Evolutionary conservation across 2,888 invertebrate genomes (phyloP).

Genomic region (Scaptomyza parva): DNA sequence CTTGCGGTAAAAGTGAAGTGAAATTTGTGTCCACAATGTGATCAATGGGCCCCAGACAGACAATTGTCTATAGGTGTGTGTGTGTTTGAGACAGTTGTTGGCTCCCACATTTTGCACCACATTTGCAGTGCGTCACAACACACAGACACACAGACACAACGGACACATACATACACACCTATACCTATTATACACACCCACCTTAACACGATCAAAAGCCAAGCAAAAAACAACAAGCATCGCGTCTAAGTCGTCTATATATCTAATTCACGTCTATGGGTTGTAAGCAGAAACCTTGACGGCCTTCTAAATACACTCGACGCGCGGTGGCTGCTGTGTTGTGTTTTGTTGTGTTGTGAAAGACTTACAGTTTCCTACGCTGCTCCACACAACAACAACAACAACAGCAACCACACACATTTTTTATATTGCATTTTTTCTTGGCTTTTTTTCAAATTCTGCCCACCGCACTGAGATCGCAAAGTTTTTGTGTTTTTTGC

Average conservation of each 20-base stretch:
- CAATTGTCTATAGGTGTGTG: slow-evolving; percentile 60
- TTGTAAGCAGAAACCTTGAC: slow-evolving; percentile 67
- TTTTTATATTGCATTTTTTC: slow-evolving; percentile 6
- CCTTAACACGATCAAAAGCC: slow-evolving; percentile 13
- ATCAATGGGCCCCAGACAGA: slow-evolving; percentile 38
- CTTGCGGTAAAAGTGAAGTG: slow-evolving; percentile 68
- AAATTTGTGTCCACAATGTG: slow-evolving; percentile 47
- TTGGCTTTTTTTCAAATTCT: slow-evolving; percentile 33
- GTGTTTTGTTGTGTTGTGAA: slow-evolving; percentile 61
- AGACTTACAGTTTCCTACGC: slow-evolving; percentile 71
- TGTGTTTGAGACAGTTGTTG: slow-evolving; percentile 22
- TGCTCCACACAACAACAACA: slow-evolving; percentile 23
- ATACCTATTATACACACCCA: slow-evolving; percentile 37
- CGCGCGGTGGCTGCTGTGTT: too few species aligned
- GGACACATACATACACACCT: too few species aligned
- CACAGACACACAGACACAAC: slow-evolving; percentile 32
- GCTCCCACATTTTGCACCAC: slow-evolving; percentile 44
- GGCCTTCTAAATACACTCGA: slow-evolving; percentile 67
- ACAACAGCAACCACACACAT: slow-evolving; percentile 42
- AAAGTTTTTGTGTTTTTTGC: slow-evolving; percentile 51
- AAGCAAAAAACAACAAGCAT: slow-evolving; percentile 14
- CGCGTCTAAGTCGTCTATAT: slow-evolving; percentile 16
- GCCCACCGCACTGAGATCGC: slow-evolving; percentile 56
- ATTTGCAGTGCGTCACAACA: slow-evolving; percentile 10
- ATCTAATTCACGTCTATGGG: slow-evolving; percentile 29